Conservation (phyloP, 2,113 vertebrate genomes). For the Oncorhynchus nerka region DNA sequence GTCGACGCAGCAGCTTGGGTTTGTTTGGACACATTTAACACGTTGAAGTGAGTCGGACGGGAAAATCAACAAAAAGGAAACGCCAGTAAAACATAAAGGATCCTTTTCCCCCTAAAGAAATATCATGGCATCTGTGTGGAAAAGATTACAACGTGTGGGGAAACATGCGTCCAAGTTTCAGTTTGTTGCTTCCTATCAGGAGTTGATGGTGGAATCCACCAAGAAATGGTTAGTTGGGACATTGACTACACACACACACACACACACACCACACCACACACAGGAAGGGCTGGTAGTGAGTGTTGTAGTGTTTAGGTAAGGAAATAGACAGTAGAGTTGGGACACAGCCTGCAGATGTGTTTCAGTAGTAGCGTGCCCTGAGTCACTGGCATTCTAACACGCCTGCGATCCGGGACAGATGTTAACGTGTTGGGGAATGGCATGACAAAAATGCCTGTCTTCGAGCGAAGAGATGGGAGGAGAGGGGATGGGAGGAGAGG, state of each 20-base stretch:
- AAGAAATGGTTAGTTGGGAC: conserved; percentile 94
- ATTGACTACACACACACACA: neutral
- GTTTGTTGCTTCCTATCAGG: conserved; percentile 99
- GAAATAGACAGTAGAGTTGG: too few species aligned
- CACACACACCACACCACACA: neutral
- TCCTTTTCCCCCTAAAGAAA: conserved; percentile 34
- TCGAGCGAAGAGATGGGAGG: conserved; percentile 23
- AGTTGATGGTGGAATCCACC: conserved; percentile 97
- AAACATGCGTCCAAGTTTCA: conserved; percentile 99
- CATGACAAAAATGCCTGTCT: conserved; percentile 75
- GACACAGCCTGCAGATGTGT: conserved; percentile 30
- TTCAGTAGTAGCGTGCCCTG: neutral
- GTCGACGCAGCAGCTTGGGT: conserved; percentile 27
- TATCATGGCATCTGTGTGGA: conserved; percentile 98
- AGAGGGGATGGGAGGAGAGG: neutral
- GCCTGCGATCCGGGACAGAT: conserved; percentile 68
- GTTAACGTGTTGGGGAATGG: conserved; percentile 71
- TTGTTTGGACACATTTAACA: conserved; percentile 54
- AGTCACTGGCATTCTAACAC: conserved; percentile 24
- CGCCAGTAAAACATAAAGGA: conserved; percentile 34
- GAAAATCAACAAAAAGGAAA: conserved; percentile 31
- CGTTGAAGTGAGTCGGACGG: neutral
- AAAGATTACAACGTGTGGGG: conserved; percentile 96
- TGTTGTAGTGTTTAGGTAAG: too few species aligned
- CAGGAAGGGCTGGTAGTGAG: neutral